A percentile compares a stretch with the other conserved stretches of the same genome.
Evolutionary conservation across 2,888 invertebrate species (phyloP).

Genomic region (Morpho achilles): DNA sequence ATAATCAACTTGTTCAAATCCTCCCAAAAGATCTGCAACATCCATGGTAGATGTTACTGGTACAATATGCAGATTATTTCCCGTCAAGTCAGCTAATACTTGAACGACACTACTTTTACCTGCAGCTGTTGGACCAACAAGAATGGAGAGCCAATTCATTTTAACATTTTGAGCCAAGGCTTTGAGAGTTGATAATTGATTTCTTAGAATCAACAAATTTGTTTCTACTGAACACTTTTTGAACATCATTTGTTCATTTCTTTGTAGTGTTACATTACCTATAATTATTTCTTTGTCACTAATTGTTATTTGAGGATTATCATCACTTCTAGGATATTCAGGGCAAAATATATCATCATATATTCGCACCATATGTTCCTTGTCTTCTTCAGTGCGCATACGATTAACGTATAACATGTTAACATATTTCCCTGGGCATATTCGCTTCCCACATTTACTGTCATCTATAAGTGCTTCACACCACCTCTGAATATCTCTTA

Average conservation of each 20-base stretch:
- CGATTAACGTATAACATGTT: conserved; percentile 91
- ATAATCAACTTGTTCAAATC: conserved; percentile 95
- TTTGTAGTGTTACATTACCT: conserved; percentile 80
- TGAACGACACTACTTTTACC: conserved; percentile 91
- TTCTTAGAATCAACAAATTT: conserved; percentile 66
- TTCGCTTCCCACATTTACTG: conserved; percentile 37
- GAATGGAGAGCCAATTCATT: conserved; percentile 94
- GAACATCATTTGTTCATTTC: conserved; percentile 58
- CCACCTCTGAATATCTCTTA: conserved; percentile 97
- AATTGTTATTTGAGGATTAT: conserved; percentile 78
- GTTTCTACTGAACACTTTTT: conserved; percentile 53
- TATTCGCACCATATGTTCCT: conserved; percentile 80
- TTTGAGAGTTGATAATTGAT: conserved; percentile 84
- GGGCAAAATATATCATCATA: conserved; percentile 72
- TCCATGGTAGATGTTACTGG: conserved; percentile 96
- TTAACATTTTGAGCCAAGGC: conserved; percentile 91
- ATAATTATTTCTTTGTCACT: conserved; percentile 79
- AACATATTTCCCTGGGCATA: conserved; percentile 81
- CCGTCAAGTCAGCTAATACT: conserved; percentile 86
- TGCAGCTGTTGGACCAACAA: conserved; percentile 88
- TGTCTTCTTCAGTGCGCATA: conserved; percentile 90
- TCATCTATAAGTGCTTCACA: conserved; percentile 84
- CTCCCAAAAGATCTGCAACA: conserved; percentile 95
- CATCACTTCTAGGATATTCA: conserved; percentile 69
- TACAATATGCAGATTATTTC: conserved; percentile 85